Percentiles rank a stretch among this genome's conserved stretches.
phyloP scores from a whole-genome alignment of 2,797 vertebrate genomes.

The Synaphobranchus kaupii region DNA sequence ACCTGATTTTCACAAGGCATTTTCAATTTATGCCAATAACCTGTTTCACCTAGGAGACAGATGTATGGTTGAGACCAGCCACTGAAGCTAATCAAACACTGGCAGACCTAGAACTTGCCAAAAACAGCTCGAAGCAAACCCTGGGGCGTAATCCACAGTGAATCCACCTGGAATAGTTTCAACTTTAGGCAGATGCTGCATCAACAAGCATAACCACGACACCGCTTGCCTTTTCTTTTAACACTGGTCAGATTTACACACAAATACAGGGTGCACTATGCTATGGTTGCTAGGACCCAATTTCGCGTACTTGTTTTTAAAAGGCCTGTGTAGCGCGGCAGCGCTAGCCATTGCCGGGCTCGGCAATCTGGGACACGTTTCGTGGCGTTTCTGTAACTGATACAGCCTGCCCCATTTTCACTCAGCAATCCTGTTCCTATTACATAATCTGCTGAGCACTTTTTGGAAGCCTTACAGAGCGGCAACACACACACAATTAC shows the following conservation, averaged over 20 bases:
- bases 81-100: slow-evolving; percentile 32
- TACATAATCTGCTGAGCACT: slow-evolving; percentile 80
- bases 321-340: background rate
- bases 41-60: slow-evolving; percentile 38
- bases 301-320: slow-evolving; percentile 13
- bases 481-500: slow-evolving; percentile 63
- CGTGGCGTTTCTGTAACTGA: slow-evolving; percentile 40
- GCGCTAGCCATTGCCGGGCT: slow-evolving; percentile 25
- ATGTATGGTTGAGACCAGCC: background rate
- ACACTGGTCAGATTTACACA: background rate
- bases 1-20: slow-evolving; percentile 58
- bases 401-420: slow-evolving; percentile 71
- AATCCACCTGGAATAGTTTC: background rate
- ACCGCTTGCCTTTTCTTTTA: background rate
- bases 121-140: slow-evolving; percentile 8
- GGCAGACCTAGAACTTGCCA: slow-evolving; percentile 26
- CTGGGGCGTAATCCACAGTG: background rate
- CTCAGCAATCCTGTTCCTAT: slow-evolving; percentile 63
- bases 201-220: background rate
- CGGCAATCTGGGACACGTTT: slow-evolving; percentile 37
- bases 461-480: slow-evolving; percentile 63
- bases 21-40: slow-evolving; percentile 46
- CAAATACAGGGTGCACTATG: background rate
- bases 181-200: background rate
- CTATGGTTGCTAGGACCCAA: slow-evolving; percentile 5